Base-by-base conservation (phyloP, 2,888 invertebrate species). In the Micoletzkya japonica region DNA sequence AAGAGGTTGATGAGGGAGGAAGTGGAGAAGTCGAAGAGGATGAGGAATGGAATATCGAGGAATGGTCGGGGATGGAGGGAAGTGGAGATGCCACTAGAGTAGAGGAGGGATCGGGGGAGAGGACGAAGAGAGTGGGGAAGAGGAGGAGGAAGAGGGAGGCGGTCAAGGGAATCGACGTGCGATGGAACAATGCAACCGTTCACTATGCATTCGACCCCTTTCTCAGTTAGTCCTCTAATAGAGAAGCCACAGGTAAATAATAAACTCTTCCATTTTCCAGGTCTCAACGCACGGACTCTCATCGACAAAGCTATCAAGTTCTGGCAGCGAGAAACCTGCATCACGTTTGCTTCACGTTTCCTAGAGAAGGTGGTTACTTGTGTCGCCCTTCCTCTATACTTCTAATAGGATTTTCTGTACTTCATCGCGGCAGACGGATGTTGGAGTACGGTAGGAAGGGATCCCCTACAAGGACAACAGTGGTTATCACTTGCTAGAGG, bases 361-460 rank as follows among this genome's bases (percentile, higher is more conserved):
- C 70, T 59, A 24, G 63, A 64, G 24, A 36, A 14, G 14, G 63
- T 64, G 7, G 3, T 34, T 17, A 30, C 28, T 14, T 44, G 10
- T 44, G 44, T 44, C 44, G 20, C 44, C 20, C 10, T 14, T 20
- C 58, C 57, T 58, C 30, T 20, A 4, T 54, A 10, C 26, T 24
- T 26, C 20, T 34, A 20, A 26, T 56, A 64, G 68, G 66, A 73
- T 69, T 76, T 73, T 60, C 70, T 76, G 14, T 58, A 71, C 14
- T 77, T 75, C 67, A 58, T 77, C 14, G 77, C 77, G 34, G 76
- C 77, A 49, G 76, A 77, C n/a, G 79, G 79, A 37, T 79, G 79
- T 54, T 79, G 77, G 77, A 78, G 77, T 70, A 77, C 77, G 1
- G 77, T 79, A 2, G 79, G 79, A 14, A 74, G 72, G 66, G 79